Conservation (phyloP, 2,797 vertebrate genomes). For the Cyclopterus lumpus region DNA sequence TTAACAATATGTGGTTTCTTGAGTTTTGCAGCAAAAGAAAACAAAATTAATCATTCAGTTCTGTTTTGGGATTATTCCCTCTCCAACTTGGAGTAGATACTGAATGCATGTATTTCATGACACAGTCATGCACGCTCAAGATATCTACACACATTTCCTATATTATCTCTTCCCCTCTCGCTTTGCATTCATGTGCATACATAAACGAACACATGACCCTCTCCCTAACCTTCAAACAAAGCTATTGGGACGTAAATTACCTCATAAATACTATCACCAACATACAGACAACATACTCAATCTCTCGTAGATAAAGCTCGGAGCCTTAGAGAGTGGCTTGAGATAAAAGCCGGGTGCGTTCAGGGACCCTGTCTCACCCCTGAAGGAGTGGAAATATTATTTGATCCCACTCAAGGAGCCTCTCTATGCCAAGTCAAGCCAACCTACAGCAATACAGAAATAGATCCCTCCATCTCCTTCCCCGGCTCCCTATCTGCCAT, state of each 20-base stretch:
- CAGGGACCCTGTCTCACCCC: constrained; percentile 54
- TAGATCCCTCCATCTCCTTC: constrained; percentile 46
- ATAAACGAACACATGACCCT: constrained; percentile 6
- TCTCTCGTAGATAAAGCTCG: constrained; percentile 27
- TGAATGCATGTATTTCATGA: constrained; percentile 39
- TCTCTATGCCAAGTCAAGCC: constrained; percentile 52
- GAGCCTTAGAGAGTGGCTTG: constrained; percentile 46
- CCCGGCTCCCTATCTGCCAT: constrained; percentile 26
- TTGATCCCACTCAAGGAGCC: constrained; percentile 73
- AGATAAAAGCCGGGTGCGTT: constrained; percentile 68
- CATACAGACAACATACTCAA: constrained; percentile 44
- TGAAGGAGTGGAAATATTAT: constrained; percentile 63
- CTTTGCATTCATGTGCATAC: constrained; percentile 4
- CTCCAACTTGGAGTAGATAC: neutral
- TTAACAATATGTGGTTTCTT: constrained; percentile 3
- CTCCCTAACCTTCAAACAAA: constrained; percentile 27
- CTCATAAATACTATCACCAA: constrained; percentile 44
- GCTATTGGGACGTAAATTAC: constrained; percentile 14
- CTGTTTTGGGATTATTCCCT: neutral
- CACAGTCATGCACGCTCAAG: constrained; percentile 14
- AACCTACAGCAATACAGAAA: constrained; percentile 60
- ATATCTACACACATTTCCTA: neutral
- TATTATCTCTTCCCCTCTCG: neutral
- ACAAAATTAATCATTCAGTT: neutral
- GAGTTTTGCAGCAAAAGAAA: too few species aligned